phyloP scores from a whole-genome alignment of 2,888 invertebrate genomes.

The Masnerella sp. region DNA sequence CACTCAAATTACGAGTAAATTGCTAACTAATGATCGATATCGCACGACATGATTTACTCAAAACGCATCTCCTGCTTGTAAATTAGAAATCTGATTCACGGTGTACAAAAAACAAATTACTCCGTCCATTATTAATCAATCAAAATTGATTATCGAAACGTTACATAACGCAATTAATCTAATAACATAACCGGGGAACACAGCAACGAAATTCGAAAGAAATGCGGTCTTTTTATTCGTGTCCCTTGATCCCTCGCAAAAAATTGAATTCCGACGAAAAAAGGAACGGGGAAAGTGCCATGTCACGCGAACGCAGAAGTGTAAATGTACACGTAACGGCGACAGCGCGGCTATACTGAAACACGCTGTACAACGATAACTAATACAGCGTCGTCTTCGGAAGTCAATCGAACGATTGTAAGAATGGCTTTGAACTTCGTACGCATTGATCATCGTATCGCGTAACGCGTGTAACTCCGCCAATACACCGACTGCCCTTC shows the following conservation, averaged over 20 bases:
- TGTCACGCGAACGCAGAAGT: slow-evolving; percentile 51
- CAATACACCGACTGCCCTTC: slow-evolving; percentile 30
- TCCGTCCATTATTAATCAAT: slow-evolving; percentile 13
- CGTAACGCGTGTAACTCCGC: slow-evolving; percentile 25
- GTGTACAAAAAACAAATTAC: slow-evolving; percentile 13
- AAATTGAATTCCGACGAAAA: slow-evolving; percentile 21
- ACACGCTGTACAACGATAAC: slow-evolving; percentile 51
- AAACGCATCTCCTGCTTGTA: background rate
- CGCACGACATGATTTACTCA: slow-evolving; percentile 13
- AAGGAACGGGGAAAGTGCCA: slow-evolving; percentile 50
- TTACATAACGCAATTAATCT: slow-evolving; percentile 36
- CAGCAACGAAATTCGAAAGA: background rate
- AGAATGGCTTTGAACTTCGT: slow-evolving; percentile 60
- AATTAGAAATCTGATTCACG: slow-evolving; percentile 3
- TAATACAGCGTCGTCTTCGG: slow-evolving; percentile 45
- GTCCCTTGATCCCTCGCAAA: slow-evolving; percentile 5
- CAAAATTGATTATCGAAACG: slow-evolving; percentile 9
- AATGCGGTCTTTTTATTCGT: background rate
- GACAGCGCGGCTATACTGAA: slow-evolving; percentile 36
- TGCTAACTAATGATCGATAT: slow-evolving; percentile 4
- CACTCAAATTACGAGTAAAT: slow-evolving; percentile 1
- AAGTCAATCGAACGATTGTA: slow-evolving; percentile 45
- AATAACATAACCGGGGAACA: slow-evolving; percentile 20
- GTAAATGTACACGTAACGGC: slow-evolving; percentile 50
- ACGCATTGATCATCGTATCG: slow-evolving; percentile 46